Conservation (phyloP, 2,888 invertebrate species). For the Ommatoiulus sabulosus region DNA sequence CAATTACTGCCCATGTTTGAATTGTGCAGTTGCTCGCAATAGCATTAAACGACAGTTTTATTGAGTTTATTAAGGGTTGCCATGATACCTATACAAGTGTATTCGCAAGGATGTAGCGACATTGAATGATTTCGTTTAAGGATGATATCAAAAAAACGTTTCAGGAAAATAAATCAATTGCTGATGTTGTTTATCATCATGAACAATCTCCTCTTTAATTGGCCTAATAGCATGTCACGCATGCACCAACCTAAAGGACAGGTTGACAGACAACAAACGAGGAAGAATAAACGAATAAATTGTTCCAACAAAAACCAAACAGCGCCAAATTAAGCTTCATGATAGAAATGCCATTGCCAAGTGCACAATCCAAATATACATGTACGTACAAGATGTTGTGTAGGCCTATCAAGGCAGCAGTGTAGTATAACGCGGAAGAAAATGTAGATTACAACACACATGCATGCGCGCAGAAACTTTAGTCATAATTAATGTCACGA, state of each 20-base stretch:
- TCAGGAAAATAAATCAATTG: background rate
- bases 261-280: background rate
- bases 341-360: background rate
- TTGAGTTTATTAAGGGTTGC: too few relatives aligned
- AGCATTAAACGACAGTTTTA: too few relatives aligned
- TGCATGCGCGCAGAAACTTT: background rate
- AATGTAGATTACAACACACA: background rate
- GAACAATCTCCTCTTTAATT: background rate
- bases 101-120: too few relatives aligned
- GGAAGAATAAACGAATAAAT: background rate
- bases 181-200: background rate
- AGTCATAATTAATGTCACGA: background rate
- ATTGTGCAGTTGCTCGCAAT: background rate
- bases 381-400: too few relatives aligned
- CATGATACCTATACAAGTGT: too few relatives aligned
- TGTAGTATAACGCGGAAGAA: background rate
- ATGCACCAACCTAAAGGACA: too few relatives aligned
- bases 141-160: too few relatives aligned
- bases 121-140: too few relatives aligned
- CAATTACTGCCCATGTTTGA: background rate
- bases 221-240: background rate
- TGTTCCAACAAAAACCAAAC: background rate
- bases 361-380: background rate
- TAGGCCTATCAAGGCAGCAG: background rate
- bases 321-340: background rate